phyloP scores from a whole-genome alignment of 2,888 invertebrate species.

The Ormyrus thymus region DNA sequence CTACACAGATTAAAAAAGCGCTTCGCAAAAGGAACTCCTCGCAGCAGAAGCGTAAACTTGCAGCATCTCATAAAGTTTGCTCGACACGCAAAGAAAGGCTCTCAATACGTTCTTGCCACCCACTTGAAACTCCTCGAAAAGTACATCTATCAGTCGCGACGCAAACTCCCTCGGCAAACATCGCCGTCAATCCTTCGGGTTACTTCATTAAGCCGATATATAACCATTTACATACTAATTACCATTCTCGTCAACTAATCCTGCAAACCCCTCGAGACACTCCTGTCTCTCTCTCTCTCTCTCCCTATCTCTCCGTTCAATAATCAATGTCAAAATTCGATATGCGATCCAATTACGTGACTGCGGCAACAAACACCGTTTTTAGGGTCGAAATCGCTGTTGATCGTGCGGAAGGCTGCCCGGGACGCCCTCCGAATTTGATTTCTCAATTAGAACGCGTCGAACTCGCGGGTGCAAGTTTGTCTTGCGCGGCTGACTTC shows the following conservation, averaged over 20 bases:
- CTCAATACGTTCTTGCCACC: no score
- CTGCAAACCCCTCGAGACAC: slow-evolving; percentile 21
- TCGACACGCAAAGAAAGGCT: no score
- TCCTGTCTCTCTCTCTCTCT: neutral
- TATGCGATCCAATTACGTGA: slow-evolving; percentile 23
- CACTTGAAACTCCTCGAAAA: no score
- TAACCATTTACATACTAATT: slow-evolving; percentile 37
- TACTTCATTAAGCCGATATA: slow-evolving; percentile 25
- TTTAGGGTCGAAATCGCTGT: neutral
- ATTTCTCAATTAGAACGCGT: slow-evolving; percentile 37
- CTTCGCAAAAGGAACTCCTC: no score
- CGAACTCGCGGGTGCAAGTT: slow-evolving; percentile 24
- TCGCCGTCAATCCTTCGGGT: neutral
- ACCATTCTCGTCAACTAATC: slow-evolving; percentile 35
- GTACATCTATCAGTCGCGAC: no score
- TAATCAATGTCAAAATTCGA: slow-evolving; percentile 44
- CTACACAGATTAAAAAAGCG: no score
- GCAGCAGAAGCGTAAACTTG: no score
- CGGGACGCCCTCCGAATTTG: slow-evolving; percentile 12
- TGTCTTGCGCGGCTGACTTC: neutral
- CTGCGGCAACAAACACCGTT: neutral
- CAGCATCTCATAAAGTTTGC: no score
- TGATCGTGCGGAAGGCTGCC: no score
- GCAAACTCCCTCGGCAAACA: neutral
- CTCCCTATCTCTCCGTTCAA: neutral